These are phyloP conservation scores for Chrysolina americana DNA, from an alignment of 2,888 invertebrate genomes.

Conservation along the genomic window DNA sequence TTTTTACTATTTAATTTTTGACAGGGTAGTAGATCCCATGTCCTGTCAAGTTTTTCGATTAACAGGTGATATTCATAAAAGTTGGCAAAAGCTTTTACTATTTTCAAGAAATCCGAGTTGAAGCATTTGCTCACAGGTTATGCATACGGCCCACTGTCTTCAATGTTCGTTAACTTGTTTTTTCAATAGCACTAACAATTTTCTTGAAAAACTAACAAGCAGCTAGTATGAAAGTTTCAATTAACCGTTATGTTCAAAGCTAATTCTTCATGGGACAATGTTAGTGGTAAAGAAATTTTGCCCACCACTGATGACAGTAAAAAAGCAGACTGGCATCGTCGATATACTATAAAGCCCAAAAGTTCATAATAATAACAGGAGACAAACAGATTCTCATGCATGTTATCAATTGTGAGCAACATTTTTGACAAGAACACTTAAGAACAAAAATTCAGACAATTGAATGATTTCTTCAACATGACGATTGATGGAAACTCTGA, in stretches of 20 bases:
- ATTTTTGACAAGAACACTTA: conserved; percentile 28
- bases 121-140: too few species aligned
- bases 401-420: conserved; percentile 27
- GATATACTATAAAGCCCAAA: conserved; percentile 36
- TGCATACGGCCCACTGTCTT: too few species aligned
- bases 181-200: too few species aligned
- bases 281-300: not conserved
- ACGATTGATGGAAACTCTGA: conserved; percentile 16
- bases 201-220: too few species aligned
- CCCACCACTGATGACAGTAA: not conserved
- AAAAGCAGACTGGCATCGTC: not conserved
- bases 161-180: too few species aligned
- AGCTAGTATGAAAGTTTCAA: not conserved
- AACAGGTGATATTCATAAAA: too few species aligned
- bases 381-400: conserved; percentile 32
- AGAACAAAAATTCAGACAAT: conserved; percentile 32
- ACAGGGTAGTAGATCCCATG: too few species aligned
- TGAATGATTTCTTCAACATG: conserved; percentile 35
- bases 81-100: too few species aligned
- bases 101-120: too few species aligned
- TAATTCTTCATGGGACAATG: too few species aligned
- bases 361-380: conserved; percentile 32
- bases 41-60: too few species aligned
- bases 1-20: too few species aligned
- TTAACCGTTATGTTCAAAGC: not conserved